These are phyloP conservation scores for Dendrolimus pini DNA, from an alignment of 2,888 invertebrate species.

Conservation along the genomic window DNA sequence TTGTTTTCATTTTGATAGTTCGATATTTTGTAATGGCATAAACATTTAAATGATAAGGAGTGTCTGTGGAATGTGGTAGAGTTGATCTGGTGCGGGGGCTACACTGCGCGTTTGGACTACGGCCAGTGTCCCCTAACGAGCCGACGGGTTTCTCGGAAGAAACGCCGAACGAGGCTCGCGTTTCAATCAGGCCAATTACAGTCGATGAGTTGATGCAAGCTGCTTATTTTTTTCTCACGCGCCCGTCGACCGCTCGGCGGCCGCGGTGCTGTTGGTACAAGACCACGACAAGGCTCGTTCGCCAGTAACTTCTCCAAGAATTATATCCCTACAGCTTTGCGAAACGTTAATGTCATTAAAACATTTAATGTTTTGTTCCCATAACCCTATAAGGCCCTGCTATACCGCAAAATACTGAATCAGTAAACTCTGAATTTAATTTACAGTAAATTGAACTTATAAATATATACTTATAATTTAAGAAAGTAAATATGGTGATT, in stretches of 20 bases:
- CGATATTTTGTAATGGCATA: not conserved
- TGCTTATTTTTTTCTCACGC: slow-evolving; percentile 59
- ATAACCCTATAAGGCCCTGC: no score
- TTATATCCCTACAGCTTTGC: not conserved
- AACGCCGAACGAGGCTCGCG: slow-evolving; percentile 54
- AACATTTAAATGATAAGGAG: not conserved
- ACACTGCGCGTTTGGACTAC: slow-evolving; percentile 25
- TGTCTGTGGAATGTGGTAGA: slow-evolving; percentile 32
- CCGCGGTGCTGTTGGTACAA: not conserved
- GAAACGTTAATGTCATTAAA: not conserved
- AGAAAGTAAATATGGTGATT: no score
- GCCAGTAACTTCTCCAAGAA: not conserved
- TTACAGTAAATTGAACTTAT: no score
- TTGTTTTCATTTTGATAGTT: not conserved
- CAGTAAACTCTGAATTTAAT: no score
- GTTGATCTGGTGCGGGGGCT: slow-evolving; percentile 28
- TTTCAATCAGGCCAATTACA: slow-evolving; percentile 75
- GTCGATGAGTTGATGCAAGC: slow-evolving; percentile 49
- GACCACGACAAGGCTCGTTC: not conserved
- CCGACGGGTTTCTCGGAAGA: slow-evolving; percentile 60
- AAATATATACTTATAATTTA: no score
- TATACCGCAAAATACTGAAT: no score
- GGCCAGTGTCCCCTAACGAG: slow-evolving; percentile 59
- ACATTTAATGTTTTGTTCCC: no score
- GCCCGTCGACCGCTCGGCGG: slow-evolving; percentile 17